Evolutionary conservation across 2,113 vertebrate species (phyloP), one percentile per base, ranked within the genome.

Genomic region (Regulus satrapa): DNA sequence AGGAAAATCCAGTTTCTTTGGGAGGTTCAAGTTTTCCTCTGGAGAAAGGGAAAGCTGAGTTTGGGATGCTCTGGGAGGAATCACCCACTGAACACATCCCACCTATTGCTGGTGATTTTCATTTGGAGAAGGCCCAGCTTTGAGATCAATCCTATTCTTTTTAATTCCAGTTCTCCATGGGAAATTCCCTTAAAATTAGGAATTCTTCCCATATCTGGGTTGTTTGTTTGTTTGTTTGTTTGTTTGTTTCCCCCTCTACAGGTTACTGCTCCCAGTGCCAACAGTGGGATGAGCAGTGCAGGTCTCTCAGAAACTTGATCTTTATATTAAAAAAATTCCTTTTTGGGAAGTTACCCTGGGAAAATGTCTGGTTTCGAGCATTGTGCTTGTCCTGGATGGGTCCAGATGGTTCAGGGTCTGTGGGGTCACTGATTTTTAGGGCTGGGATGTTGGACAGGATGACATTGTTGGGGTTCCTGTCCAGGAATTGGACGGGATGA

Each of bases 81-180:
- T 52, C 2, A 0, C 23, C 4, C 17, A 0, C 2, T 2, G 56
- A 48, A 15, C 1, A 9, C 31, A 14, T 11, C 71, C 52, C 40
- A 29, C 36, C 26, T 15, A 40, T 2, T 32, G 49, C 58, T 73
- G 82, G 32, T 49, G 66, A 15, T 58, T 78, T 74, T 51, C 14
- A 11, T 9, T 59, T 18, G 49, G 56, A 49, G 32, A 45, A 72
- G 20, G 14, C 18, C 11, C 84, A 67, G 20, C 28, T 29, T 31
- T 38, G 31, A 45, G 64, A 67, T 46, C 71, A 88, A 15, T 40
- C 32, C 68, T 40, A 0, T 31, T 48, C 25, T 6, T 67, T 55
- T 23, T 14, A 51, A 43, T 16, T 12, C 3, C 16, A 19, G 6
- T n/a, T 91, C 43, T 31, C n/a, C 14, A 17, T 1, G 8, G 58